Percentiles rank a stretch among this genome's conserved stretches.
phyloP scores from a whole-genome alignment of 2,797 vertebrate species.

The Coregonus ussuriensis region DNA sequence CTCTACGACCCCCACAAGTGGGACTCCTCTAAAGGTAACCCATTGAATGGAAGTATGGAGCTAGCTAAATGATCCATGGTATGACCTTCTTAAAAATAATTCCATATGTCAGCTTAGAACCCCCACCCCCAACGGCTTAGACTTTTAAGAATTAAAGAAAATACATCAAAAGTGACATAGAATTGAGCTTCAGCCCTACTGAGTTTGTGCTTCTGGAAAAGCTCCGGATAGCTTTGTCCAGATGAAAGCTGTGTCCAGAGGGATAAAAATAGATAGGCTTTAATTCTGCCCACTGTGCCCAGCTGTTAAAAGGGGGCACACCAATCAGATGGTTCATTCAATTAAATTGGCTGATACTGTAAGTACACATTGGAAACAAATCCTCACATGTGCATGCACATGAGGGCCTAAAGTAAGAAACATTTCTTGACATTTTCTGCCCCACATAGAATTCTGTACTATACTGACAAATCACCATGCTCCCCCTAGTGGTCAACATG shows the following conservation, averaged over 20 bases:
- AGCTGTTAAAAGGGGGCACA: background rate
- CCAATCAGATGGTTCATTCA: background rate
- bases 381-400: conserved; percentile 18
- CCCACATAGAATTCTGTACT: background rate
- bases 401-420: conserved; percentile 19
- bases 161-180: background rate
- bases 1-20: too few species aligned
- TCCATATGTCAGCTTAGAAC: too few species aligned
- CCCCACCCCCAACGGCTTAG: too few species aligned
- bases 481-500: conserved; percentile 60
- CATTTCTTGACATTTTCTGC: conserved; percentile 16
- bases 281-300: background rate
- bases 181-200: background rate
- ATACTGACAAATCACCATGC: conserved; percentile 30
- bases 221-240: too few species aligned
- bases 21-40: too few species aligned
- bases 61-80: too few species aligned
- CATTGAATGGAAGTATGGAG: too few species aligned
- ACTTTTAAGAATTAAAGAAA: background rate
- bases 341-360: background rate
- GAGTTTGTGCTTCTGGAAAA: background rate
- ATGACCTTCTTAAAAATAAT: too few species aligned
- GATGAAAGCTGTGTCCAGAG: background rate
- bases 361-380: conserved; percentile 9
- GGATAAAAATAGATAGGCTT: background rate